Conservation (phyloP, 2,113 vertebrate genomes). For the Microcebus jonahi region DNA sequence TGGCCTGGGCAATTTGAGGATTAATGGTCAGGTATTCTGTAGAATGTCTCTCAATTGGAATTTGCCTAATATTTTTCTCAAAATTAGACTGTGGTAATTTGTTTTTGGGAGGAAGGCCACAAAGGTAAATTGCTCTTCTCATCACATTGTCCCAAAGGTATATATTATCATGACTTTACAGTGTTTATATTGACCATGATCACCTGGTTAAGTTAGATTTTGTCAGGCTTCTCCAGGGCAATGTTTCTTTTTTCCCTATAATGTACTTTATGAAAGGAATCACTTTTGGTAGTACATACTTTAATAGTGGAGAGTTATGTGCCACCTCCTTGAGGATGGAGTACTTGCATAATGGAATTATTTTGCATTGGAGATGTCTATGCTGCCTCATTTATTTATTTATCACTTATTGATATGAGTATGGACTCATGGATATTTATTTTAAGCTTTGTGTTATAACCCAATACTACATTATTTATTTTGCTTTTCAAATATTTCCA, state of each 20-base stretch:
- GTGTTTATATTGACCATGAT: not conserved
- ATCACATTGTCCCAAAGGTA: not conserved
- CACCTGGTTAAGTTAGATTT: not conserved
- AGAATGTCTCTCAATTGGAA: not conserved
- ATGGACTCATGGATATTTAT: not conserved
- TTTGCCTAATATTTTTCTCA: not conserved
- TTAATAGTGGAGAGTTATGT: not conserved
- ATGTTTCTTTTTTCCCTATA: not conserved
- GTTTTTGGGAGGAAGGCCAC: not conserved
- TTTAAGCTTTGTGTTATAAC: constrained; percentile 8
- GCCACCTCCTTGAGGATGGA: not conserved
- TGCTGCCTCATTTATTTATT: not conserved
- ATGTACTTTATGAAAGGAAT: not conserved
- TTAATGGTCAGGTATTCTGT: too few species aligned
- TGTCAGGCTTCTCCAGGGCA: not conserved
- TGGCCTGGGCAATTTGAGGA: too few species aligned
- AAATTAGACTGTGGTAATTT: not conserved
- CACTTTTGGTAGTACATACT: not conserved
- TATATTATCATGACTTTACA: not conserved
- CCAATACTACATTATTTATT: not conserved
- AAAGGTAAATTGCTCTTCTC: not conserved
- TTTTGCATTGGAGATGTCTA: not conserved
- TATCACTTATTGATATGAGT: not conserved
- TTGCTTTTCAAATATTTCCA: too few species aligned
- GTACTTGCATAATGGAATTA: not conserved